A percentile compares a stretch with the other conserved stretches of the same genome.
These are phyloP conservation scores for Tipula helvola DNA, from an alignment of 2,888 invertebrate genomes.

Conservation along the genomic window DNA sequence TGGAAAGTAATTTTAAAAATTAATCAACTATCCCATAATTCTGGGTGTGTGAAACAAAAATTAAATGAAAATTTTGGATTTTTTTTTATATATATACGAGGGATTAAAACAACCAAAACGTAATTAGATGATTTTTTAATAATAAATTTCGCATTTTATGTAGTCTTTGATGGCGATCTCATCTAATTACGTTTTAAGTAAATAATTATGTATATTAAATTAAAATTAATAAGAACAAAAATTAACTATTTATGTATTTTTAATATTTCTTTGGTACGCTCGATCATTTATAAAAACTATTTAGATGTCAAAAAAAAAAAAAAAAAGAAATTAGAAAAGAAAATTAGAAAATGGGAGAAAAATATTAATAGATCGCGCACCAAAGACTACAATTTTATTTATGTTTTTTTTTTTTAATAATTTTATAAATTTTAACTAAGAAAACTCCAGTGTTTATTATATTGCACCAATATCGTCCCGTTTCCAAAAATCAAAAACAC, in stretches of 20 bases:
- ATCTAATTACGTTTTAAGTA: background rate
- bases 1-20: background rate
- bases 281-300: background rate
- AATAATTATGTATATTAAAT: background rate
- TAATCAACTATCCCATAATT: background rate
- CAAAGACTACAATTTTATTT: background rate
- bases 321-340: background rate
- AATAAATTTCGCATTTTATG: background rate
- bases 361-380: background rate
- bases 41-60: background rate
- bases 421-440: background rate
- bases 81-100: background rate
- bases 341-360: background rate
- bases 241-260: background rate
- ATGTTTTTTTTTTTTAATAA: no score
- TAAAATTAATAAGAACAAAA: background rate
- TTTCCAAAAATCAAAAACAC: background rate
- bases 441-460: background rate
- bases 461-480: background rate
- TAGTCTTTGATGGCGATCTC: background rate
- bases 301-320: background rate
- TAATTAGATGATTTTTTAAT: background rate
- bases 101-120: background rate
- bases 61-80: background rate
- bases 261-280: background rate